Evolutionary conservation across 2,797 vertebrate species (phyloP).

Genomic region (Ateles fusciceps): DNA sequence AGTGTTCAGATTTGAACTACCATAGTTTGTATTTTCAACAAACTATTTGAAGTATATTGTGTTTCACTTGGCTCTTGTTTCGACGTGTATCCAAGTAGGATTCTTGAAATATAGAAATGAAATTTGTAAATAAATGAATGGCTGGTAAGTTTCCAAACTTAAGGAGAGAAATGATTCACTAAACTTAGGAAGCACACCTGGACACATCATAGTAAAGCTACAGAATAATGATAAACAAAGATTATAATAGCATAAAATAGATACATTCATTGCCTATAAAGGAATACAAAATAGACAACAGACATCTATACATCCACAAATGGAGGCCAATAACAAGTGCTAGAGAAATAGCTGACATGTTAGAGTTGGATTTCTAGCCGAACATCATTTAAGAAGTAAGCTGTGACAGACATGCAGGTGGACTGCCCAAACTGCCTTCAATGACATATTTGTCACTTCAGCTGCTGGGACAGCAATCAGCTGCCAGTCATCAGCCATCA

Average conservation of each 20-base stretch:
- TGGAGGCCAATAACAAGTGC: background rate
- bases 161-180: background rate
- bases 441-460: background rate
- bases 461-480: background rate
- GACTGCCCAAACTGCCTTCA: background rate
- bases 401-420: background rate
- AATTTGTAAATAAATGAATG: conserved; percentile 75
- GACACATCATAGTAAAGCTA: background rate
- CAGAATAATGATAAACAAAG: background rate
- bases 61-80: conserved; percentile 99
- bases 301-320: background rate
- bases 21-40: conserved; percentile 93
- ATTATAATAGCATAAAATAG: background rate
- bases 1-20: conserved; percentile 91
- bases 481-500: background rate
- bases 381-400: background rate
- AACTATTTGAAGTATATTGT: conserved; percentile 94
- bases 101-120: conserved; percentile 97
- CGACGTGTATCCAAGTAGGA: conserved; percentile 99
- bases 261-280: background rate
- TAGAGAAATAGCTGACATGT: background rate
- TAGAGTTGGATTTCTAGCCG: background rate
- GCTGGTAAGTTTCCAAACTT: background rate
- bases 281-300: no score
- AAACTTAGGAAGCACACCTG: background rate